Percentiles rank a stretch among this genome's conserved stretches.
These are phyloP conservation scores for Mycteria americana DNA, from an alignment of 2,797 vertebrate species.

Conservation along the genomic window DNA sequence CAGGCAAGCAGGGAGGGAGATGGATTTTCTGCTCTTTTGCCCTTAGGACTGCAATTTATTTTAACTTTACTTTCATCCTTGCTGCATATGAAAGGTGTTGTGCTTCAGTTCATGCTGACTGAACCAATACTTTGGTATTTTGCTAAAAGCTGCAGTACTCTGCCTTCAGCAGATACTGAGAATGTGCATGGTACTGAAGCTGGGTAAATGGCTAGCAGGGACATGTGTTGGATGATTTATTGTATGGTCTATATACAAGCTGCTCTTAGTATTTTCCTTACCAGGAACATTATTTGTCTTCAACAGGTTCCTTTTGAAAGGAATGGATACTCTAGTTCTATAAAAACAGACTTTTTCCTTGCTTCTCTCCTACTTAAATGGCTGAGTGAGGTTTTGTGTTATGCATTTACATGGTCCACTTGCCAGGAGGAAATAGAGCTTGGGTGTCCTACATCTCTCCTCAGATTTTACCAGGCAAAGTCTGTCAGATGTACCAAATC, in stretches of 20 bases:
- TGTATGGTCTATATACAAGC: background rate
- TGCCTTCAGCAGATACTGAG: background rate
- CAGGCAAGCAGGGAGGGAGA: background rate
- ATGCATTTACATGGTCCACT: rapidly evolving
- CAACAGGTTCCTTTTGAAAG: background rate
- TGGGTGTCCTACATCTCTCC: background rate
- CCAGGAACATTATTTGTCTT: background rate
- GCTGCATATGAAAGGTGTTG: background rate
- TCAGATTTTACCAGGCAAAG: background rate
- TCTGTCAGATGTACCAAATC: background rate
- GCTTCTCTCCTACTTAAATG: background rate
- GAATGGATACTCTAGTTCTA: background rate
- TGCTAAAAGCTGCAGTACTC: background rate
- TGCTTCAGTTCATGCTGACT: background rate
- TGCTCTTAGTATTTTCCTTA: background rate
- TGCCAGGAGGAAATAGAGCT: background rate
- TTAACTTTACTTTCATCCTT: background rate
- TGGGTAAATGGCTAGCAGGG: background rate
- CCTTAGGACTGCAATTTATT: background rate
- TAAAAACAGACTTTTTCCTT: background rate
- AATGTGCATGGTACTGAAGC: rapidly evolving
- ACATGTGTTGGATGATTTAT: background rate
- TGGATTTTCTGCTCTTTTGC: background rate
- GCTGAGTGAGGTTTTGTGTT: background rate
- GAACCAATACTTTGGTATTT: background rate